phyloP scores from a whole-genome alignment of 2,113 vertebrate species.

The Tinamus guttatus region DNA sequence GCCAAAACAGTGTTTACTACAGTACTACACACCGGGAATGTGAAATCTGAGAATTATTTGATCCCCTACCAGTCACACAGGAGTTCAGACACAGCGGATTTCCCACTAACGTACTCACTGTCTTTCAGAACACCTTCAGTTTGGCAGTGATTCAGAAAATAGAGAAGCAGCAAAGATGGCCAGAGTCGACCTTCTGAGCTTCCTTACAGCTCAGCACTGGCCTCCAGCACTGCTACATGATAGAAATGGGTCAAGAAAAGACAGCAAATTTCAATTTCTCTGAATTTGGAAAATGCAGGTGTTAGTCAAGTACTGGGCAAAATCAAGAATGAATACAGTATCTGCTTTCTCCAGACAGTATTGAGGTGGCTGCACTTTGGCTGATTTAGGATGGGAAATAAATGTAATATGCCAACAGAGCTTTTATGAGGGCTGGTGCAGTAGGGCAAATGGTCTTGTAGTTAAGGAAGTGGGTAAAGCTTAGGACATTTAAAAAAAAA shows the following conservation, averaged over 20 bases:
- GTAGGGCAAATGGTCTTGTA: background rate
- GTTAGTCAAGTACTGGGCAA: background rate
- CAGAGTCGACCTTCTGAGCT: slow-evolving; percentile 56
- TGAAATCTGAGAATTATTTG: background rate
- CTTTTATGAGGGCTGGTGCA: background rate
- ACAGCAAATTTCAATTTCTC: background rate
- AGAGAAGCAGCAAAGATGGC: background rate
- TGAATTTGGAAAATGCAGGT: background rate
- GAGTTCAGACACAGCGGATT: background rate
- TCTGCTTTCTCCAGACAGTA: background rate
- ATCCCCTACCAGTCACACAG: background rate
- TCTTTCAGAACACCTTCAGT: slow-evolving; percentile 10
- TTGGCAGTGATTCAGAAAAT: slow-evolving; percentile 33
- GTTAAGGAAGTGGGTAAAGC: background rate
- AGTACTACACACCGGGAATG: background rate
- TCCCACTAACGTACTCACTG: background rate
- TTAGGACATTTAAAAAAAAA: background rate
- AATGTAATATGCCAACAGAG: background rate
- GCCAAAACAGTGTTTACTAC: background rate
- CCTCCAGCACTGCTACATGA: background rate
- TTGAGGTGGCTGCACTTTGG: background rate
- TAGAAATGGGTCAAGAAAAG: background rate
- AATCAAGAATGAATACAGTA: background rate
- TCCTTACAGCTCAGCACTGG: background rate
- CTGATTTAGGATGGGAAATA: background rate